Conservation (phyloP, 2,797 vertebrate genomes). For the Acropternis orthonyx region DNA sequence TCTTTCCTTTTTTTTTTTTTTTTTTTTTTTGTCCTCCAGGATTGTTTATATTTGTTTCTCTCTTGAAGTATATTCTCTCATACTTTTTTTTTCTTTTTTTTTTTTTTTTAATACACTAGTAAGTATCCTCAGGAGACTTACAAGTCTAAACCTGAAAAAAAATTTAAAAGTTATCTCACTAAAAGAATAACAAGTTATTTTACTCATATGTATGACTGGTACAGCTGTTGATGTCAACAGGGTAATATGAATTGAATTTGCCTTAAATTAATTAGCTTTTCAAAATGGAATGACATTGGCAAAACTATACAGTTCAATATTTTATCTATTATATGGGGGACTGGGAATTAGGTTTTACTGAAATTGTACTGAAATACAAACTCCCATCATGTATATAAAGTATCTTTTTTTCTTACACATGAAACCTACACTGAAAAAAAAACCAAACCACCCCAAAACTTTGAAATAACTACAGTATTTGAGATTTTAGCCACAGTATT, state of each 20-base stretch:
- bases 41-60: background rate
- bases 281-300: background rate
- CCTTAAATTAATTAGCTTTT: background rate
- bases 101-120: background rate
- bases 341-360: background rate
- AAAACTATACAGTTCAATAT: background rate
- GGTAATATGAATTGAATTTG: background rate
- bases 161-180: background rate
- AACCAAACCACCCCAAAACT: background rate
- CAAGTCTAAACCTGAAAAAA: background rate
- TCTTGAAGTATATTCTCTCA: background rate
- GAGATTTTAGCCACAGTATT: background rate
- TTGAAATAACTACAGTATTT: background rate
- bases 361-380: background rate
- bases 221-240: background rate
- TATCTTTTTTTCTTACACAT: background rate
- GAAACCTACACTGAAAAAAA: background rate
- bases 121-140: background rate
- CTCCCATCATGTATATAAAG: too few relatives aligned
- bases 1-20: too few relatives aligned
- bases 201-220: background rate
- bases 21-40: rapidly evolving
- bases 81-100: background rate
- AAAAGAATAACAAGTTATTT: background rate
- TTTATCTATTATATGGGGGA: background rate